phyloP scores from a whole-genome alignment of 2,888 invertebrate genomes.

The Chirona hameri region DNA sequence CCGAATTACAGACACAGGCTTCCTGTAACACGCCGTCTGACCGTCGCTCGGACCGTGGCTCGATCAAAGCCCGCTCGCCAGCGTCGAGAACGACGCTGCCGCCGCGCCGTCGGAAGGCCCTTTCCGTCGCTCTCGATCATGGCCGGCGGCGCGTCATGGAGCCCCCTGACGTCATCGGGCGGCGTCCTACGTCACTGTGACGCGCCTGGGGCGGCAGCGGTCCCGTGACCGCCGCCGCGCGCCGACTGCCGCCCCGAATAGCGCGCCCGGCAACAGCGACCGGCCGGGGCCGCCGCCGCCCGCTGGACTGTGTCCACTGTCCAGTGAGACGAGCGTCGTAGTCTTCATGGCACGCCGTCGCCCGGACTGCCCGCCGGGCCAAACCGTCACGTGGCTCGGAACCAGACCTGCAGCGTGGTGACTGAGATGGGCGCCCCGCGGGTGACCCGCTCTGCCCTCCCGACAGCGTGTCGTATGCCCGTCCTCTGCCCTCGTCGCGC shows the following conservation, averaged over 20 bases:
- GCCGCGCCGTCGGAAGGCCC: neutral
- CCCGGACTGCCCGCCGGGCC: too few species aligned
- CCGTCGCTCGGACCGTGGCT: too few species aligned
- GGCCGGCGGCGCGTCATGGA: neutral
- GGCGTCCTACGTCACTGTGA: neutral
- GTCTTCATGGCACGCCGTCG: too few species aligned
- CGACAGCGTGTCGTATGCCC: too few species aligned
- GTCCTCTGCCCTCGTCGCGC: too few species aligned
- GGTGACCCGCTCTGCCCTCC: too few species aligned
- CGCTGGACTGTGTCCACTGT: neutral
- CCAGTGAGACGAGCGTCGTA: too few species aligned
- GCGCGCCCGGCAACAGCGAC: neutral
- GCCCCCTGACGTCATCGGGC: neutral
- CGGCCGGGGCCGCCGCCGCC: neutral
- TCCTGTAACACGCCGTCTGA: too few species aligned
- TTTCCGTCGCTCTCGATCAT: neutral
- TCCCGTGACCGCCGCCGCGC: neutral
- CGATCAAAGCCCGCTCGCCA: neutral
- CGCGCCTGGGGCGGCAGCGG: neutral
- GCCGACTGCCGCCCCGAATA: neutral
- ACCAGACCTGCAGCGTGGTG: too few species aligned
- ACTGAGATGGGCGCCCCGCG: too few species aligned
- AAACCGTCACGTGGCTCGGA: too few species aligned
- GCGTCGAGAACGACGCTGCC: neutral
- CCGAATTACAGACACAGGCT: too few species aligned